Evolutionary conservation across 2,113 vertebrate genomes (phyloP).

Genomic region (Brachyistius frenatus): DNA sequence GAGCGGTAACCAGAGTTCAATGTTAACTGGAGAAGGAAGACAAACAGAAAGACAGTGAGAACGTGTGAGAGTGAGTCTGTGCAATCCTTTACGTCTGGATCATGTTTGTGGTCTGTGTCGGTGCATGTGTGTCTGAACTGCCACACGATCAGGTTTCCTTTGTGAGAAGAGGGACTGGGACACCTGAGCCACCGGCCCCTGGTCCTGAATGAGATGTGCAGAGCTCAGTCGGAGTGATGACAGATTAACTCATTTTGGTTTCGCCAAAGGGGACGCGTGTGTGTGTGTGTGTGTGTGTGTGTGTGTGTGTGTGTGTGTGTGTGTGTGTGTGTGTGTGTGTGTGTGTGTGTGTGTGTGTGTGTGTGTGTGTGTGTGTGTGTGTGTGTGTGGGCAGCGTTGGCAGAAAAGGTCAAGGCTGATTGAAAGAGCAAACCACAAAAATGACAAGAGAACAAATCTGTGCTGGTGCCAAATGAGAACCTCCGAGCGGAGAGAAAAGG

Average conservation of each 20-base stretch:
- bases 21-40: not conserved
- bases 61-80: not conserved
- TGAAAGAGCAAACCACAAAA: slow-evolving; percentile 25
- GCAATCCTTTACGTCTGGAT: slow-evolving; percentile 15
- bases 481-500: not conserved
- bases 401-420: slow-evolving; percentile 38
- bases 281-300: slow-evolving; percentile 5
- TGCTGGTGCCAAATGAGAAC: slow-evolving; percentile 29
- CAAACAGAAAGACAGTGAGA: not conserved
- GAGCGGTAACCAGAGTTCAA: not conserved
- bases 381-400: not conserved
- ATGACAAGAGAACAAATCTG: slow-evolving; percentile 30
- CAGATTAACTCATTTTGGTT: slow-evolving; percentile 60
- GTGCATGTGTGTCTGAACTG: slow-evolving; percentile 24
- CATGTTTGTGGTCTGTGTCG: slow-evolving; percentile 19
- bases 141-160: slow-evolving; percentile 58
- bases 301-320: not conserved
- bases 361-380: slow-evolving; percentile 4
- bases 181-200: slow-evolving; percentile 52
- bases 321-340: slow-evolving; percentile 16
- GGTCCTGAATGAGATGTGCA: slow-evolving; percentile 1
- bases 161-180: slow-evolving; percentile 37
- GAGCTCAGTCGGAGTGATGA: slow-evolving; percentile 40
- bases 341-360: not conserved
- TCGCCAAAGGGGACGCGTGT: slow-evolving; percentile 38